Conservation (phyloP, 1,140 invertebrate genomes). For the Cydia pomonella region DNA sequence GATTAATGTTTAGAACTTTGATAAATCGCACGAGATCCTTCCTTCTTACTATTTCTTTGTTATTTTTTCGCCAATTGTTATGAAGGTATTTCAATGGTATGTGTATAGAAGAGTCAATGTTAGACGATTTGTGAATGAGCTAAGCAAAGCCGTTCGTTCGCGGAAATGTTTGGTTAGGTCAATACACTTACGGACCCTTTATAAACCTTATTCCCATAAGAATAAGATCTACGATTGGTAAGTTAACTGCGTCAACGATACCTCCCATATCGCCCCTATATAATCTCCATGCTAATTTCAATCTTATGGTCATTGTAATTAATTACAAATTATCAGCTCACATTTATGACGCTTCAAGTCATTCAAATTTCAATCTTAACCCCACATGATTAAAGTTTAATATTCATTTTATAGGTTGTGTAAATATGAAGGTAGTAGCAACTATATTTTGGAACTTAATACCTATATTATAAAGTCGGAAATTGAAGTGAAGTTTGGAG, state of each 20-base stretch:
- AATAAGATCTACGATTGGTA: background rate
- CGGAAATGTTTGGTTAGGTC: slow-evolving; percentile 61
- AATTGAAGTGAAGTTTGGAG: too few relatives aligned
- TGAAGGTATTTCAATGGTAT: too few relatives aligned
- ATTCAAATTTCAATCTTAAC: background rate
- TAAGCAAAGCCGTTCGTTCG: slow-evolving; percentile 63
- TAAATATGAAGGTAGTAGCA: too few relatives aligned
- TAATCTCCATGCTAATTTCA: background rate
- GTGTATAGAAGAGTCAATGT: background rate
- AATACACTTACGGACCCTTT: slow-evolving; percentile 37
- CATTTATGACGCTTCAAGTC: background rate
- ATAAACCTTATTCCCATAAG: background rate
- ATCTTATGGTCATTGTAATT: background rate
- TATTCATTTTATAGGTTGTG: background rate
- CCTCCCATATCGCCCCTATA: background rate
- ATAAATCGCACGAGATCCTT: too few relatives aligned
- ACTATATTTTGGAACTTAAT: too few relatives aligned
- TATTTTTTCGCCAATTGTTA: background rate
- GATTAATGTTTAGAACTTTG: too few relatives aligned
- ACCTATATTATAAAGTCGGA: too few relatives aligned
- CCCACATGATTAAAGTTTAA: background rate
- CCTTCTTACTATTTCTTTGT: background rate
- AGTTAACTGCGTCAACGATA: background rate
- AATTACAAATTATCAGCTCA: background rate
- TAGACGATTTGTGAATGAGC: slow-evolving; percentile 52